Base-by-base conservation (phyloP, 2,888 invertebrate species). In the Ennomos fuscantarius region DNA sequence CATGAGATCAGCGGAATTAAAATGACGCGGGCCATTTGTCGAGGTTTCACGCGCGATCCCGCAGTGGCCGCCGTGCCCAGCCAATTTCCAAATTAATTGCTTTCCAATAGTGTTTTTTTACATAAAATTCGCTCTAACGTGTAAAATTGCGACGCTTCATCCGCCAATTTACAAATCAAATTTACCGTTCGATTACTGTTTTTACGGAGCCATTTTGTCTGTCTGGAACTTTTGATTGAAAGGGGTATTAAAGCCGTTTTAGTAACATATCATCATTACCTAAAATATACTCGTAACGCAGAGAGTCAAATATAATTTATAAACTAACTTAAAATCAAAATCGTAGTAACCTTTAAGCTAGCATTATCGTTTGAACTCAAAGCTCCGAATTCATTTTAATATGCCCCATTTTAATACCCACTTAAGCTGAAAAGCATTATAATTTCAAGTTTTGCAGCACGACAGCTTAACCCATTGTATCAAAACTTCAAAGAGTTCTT, bases 1-100 rank as follows among this genome's bases (percentile, higher is more conserved):
- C 88, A 91, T 85, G 88, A 82, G 85, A 84, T 89, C 88, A 86
- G 89, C 90, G 76, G 79, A 84, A 88, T 87, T 87, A 88, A 90
- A 24, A 90, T 86, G 88, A 87, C 84, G 85, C 74, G 79, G 73
- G 79, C 85, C 84, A 85, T 87, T 87, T 87, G 87, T 86, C 81
- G 84, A 79, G 77, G 77, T 74, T 81, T 73, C 81, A 74, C 76
- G 76, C 74, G 70, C 75, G 58, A 68, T 63, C 73, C 68, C 70
- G 71, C 68, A 58, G 60, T 62, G 63, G 71, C 71, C 73, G 69
- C 68, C 62, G 66, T 64, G 72, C 69, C 72, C 62, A 74, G 73
- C 76, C 81, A 77, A 84, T 85, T 82, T 81, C 74, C 75, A 82
- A 86, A 89, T 88, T 87, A 89, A 89, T 89, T 86, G 83, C 80